Conservation (phyloP, 2,797 vertebrate species). For the Numenius phaeopus region DNA sequence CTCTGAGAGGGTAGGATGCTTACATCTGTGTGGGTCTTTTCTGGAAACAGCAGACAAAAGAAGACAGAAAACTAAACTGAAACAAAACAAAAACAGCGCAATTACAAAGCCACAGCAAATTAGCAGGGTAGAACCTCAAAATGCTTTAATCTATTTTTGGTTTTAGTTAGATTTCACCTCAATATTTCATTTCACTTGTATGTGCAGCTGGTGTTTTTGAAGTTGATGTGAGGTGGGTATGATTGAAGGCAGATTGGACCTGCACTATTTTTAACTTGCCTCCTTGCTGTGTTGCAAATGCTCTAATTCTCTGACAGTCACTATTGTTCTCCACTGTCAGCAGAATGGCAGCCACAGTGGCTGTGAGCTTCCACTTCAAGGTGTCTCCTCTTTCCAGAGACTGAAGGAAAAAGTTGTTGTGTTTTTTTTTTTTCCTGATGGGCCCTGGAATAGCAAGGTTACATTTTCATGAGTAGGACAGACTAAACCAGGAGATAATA, state of each 20-base stretch:
- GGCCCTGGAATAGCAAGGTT: not conserved
- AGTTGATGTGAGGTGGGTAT: not conserved
- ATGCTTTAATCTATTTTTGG: not conserved
- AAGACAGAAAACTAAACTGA: not conserved
- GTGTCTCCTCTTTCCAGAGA: not conserved
- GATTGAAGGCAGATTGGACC: not conserved
- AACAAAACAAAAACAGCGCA: not conserved
- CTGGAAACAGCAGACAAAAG: conserved; percentile 17
- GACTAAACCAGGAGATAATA: not conserved
- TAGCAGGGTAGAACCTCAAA: not conserved
- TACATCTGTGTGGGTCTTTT: not conserved
- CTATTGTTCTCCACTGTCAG: not conserved
- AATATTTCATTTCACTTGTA: not conserved
- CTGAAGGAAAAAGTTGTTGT: not conserved
- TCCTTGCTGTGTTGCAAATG: not conserved
- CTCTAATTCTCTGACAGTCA: not conserved
- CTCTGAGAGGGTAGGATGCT: not conserved
- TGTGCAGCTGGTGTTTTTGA: conserved; percentile 2
- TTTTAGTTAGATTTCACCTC: not conserved
- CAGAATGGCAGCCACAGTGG: not conserved
- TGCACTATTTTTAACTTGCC: not conserved
- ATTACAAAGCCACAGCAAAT: not conserved
- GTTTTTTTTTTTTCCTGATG: not conserved
- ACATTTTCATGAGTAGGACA: not conserved
- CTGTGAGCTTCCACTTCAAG: not conserved